Base-by-base conservation (phyloP, 1,140 invertebrate species). In the Drosophila pectinifera region DNA sequence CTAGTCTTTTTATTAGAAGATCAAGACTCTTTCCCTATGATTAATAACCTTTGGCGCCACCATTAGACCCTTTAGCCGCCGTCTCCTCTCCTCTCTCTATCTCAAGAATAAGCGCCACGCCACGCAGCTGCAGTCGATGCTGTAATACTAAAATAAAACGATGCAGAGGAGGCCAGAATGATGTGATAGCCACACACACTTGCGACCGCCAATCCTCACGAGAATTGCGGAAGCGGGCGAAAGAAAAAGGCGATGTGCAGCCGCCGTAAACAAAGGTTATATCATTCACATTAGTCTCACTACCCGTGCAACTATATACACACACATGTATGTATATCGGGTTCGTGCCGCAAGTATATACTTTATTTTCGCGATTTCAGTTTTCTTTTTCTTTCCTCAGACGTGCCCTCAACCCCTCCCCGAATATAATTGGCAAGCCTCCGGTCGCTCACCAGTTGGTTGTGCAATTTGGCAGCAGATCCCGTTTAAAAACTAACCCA, bases 381-480 rank as follows among this genome's bases (percentile, higher is more conserved):
- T 54, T 73, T 64, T 69, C 56, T 46, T 41, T 53, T 53, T 10
- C 18, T n/a, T 4, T 20, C 49, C 13, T 10, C 54, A 57, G 78
- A 84, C 80, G 73, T 85, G 62, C 65, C 62, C 42, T 51, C 26
- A 18, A 34, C 28, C 20, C 38, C 62, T 10, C 36, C 54, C 41
- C 36, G 20, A 41, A 68, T 38, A 68, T 46, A 67, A 45, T 51
- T 39, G 54, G 41, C 26, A 24, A 28, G 39, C 48, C 69, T 58
- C 53, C 10, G 20, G 22, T 26, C 41, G 14, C 28, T 16, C 38
- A 34, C 43, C 68, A 43, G 20, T 34, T 49, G 11, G 57, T 86
- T 86, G 69, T 78, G 84, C 72, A 86, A 86, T 73, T 69, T 65
- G 65, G 39, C 51, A 64, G 51, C 51, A 57, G 51, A 75, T 51